Conservation (phyloP, 2,113 vertebrate species). For the Pelusios castaneus region DNA sequence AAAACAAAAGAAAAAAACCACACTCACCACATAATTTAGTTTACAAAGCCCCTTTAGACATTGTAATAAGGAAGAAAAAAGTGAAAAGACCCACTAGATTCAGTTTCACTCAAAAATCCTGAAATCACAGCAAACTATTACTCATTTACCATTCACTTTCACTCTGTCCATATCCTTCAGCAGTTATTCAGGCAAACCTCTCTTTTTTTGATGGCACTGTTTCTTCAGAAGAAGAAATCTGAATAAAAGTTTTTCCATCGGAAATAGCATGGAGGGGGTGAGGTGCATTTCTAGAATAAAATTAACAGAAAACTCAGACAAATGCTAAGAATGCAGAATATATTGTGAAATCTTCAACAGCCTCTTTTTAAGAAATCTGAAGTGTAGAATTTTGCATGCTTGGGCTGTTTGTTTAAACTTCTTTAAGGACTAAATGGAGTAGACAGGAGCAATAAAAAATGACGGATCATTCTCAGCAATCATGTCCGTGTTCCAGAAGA, state of each 20-base stretch:
- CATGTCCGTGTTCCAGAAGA: not conserved
- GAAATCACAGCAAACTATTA: not conserved
- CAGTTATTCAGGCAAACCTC: not conserved
- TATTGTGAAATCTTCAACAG: not conserved
- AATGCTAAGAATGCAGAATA: not conserved
- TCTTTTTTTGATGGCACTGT: not conserved
- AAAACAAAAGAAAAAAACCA: not conserved
- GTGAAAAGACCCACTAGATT: not conserved
- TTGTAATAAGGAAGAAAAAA: not conserved
- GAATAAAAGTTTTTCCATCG: not conserved
- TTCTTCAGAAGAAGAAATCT: not conserved
- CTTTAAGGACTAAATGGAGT: not conserved
- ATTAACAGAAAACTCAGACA: not conserved
- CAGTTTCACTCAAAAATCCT: not conserved
- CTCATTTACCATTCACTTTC: not conserved
- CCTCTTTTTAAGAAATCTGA: not conserved
- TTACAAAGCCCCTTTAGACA: not conserved
- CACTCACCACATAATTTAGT: not conserved
- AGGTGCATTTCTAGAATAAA: not conserved
- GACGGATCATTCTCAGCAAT: not conserved
- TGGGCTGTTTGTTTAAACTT: not conserved
- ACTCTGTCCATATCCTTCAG: not conserved
- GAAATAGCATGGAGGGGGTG: not conserved
- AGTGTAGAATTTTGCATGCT: not conserved
- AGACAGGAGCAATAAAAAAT: not conserved